Base-by-base conservation (phyloP, 2,888 invertebrate genomes). In the Lycocerus yunnanus region DNA sequence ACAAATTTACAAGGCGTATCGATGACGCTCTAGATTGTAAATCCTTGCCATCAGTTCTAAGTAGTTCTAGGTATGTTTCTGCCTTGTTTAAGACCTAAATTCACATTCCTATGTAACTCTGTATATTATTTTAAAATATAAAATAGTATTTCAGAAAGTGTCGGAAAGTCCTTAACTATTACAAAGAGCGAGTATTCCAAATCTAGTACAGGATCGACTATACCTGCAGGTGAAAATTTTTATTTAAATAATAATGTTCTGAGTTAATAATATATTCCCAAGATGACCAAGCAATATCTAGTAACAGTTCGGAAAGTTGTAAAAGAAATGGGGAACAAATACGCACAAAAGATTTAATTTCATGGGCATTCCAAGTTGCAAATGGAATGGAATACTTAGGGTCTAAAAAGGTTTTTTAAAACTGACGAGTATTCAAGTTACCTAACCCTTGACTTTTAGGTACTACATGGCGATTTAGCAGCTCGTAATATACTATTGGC, bases 361-460 rank as follows among this genome's bases (percentile, higher is more conserved):
- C 94, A 68, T 98, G 95, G 95, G 92, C 95, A 0, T 98, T 95
- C 87, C 98, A 98, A 88, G 95, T 97, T 2, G 95, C 97, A 0
- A 90, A 96, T 58, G 98, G 97, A 68, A 98, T 98, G 97, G 96
- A 97, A 80, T 98, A 98, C 85, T 90, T 98, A 13, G 93, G 96
- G 3, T 94, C 94, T 16, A 91, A 95, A 86, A 97, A 95, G 89
- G 96, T 95, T 43, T 2, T 11, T n/a, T n/a, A 6, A n/a, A 27
- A 27, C 3, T 2, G 2, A 5, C 1, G n/a, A 2, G 13, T 8
- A 13, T 8, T 15, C 14, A 3, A 3, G 11, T n/a, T 1, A 0
- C n/a, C 11, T 20, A 18, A 3, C 2, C 59, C 68, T 5, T 21
- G 1, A 67, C 73, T 84, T 86, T 24, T 83, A 93, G 93, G 93